Percentiles rank a stretch among this genome's conserved stretches.
Conservation (phyloP, 2,797 vertebrate genomes). For the Sebastes kiyomatsui region DNA sequence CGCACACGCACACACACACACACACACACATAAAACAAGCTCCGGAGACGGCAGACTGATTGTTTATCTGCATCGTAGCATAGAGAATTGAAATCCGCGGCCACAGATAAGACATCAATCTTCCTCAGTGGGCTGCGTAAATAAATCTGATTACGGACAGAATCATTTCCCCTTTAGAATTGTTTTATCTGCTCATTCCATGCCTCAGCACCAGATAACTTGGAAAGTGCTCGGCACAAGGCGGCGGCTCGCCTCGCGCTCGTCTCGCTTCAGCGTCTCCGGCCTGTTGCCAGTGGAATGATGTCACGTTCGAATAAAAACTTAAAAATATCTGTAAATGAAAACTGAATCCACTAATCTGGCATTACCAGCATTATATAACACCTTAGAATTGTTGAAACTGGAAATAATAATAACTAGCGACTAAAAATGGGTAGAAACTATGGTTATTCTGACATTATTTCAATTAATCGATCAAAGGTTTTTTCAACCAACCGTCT, state of each 20-base stretch:
- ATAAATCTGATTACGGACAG: slow-evolving; percentile 86
- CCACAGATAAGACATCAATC: slow-evolving; percentile 85
- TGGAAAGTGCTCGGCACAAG: slow-evolving; percentile 59
- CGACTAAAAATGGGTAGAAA: not conserved
- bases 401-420: not conserved
- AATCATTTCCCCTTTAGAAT: slow-evolving; percentile 86
- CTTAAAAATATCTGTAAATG: slow-evolving; percentile 21
- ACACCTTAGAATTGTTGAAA: not conserved
- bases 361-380: not conserved
- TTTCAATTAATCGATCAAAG: not conserved
- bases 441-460: not conserved
- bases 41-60: slow-evolving; percentile 75
- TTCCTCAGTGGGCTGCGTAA: slow-evolving; percentile 81
- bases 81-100: slow-evolving; percentile 82
- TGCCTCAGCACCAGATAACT: slow-evolving; percentile 78
- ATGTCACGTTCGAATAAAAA: slow-evolving; percentile 39
- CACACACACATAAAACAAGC: slow-evolving; percentile 71
- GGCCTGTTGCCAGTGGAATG: slow-evolving; percentile 32
- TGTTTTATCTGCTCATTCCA: slow-evolving; percentile 84
- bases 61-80: slow-evolving; percentile 81
- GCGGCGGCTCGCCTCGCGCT: slow-evolving; percentile 51
- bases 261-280: slow-evolving; percentile 26
- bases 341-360: not conserved
- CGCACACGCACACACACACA: slow-evolving; percentile 3
- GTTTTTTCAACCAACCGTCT: not conserved